Percentiles rank a stretch among this genome's conserved stretches.
Conservation (phyloP, 1,140 invertebrate genomes). For the Sarcophaga bullata region DNA sequence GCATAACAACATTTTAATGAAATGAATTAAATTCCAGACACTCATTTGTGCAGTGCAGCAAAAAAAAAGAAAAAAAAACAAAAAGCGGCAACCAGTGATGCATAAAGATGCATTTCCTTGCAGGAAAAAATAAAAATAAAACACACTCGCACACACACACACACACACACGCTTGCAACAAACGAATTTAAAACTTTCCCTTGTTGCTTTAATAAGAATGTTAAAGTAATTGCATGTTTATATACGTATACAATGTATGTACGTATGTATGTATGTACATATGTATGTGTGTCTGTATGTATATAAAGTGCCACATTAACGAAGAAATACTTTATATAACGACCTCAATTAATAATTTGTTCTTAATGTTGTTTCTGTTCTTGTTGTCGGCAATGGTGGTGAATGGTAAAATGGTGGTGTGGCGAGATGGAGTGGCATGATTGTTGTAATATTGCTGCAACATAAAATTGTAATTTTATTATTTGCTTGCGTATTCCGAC, state of each 20-base stretch:
- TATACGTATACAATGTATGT: too few relatives aligned
- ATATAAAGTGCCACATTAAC: neutral
- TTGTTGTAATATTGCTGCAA: constrained; percentile 10
- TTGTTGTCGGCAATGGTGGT: neutral
- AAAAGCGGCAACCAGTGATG: neutral
- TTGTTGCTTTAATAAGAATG: neutral
- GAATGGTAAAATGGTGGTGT: too few relatives aligned
- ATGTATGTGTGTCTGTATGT: too few relatives aligned
- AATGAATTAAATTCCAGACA: constrained; percentile 14
- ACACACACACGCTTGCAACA: neutral
- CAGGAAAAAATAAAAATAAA: neutral
- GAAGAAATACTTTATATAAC: constrained; percentile 7
- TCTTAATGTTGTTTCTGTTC: neutral
- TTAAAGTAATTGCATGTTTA: too few relatives aligned
- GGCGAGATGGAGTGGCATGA: neutral
- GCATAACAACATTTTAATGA: neutral
- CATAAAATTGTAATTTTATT: constrained; percentile 16
- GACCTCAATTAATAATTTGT: constrained; percentile 15
- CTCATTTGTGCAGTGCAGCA: constrained; percentile 1
- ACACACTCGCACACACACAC: too few relatives aligned
- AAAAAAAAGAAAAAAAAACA: neutral
- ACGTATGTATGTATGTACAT: too few relatives aligned
- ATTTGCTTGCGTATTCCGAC: constrained; percentile 28
- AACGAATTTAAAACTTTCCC: neutral
- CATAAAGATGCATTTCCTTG: constrained; percentile 9